These are phyloP conservation scores for Chymomyza costata DNA, from an alignment of 1,140 invertebrate species.

Conservation along the genomic window DNA sequence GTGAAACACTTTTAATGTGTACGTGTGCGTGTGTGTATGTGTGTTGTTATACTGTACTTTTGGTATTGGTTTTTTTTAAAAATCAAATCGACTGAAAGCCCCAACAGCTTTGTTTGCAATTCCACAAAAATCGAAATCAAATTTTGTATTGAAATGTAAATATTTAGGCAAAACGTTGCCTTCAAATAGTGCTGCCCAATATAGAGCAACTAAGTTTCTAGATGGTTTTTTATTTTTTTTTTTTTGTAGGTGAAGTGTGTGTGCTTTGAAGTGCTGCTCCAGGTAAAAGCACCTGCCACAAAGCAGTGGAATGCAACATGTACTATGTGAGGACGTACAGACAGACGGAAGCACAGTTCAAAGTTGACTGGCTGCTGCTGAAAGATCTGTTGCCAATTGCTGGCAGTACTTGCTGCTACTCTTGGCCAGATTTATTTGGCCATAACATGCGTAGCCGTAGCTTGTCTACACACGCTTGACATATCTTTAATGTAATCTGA, in stretches of 20 bases:
- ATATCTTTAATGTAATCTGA: constrained; percentile 51
- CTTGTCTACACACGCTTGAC: constrained; percentile 23
- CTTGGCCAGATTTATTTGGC: too few species aligned
- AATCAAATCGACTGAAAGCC: constrained; percentile 27
- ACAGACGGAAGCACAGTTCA: constrained; percentile 39
- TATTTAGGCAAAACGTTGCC: constrained; percentile 43
- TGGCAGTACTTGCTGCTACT: too few species aligned
- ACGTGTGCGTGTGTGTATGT: neutral
- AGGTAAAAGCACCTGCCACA: neutral
- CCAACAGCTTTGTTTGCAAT: constrained; percentile 14
- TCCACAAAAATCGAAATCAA: constrained; percentile 57
- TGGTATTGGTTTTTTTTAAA: constrained; percentile 47
- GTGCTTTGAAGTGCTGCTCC: constrained; percentile 56
- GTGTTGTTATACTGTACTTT: constrained; percentile 22
- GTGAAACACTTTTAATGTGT: too few species aligned
- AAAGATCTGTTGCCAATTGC: constrained; percentile 13
- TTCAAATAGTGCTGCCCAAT: constrained; percentile 29
- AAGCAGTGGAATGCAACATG: constrained; percentile 2
- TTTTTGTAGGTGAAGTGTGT: constrained; percentile 59
- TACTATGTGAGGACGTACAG: constrained; percentile 6
- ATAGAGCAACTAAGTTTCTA: too few species aligned
- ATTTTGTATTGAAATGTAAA: constrained; percentile 68
- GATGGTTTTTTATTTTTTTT: too few species aligned
- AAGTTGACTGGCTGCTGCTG: constrained; percentile 39
- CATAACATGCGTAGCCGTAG: too few species aligned